phyloP scores from a whole-genome alignment of 2,113 vertebrate species.

The Crypturellus undulatus region DNA sequence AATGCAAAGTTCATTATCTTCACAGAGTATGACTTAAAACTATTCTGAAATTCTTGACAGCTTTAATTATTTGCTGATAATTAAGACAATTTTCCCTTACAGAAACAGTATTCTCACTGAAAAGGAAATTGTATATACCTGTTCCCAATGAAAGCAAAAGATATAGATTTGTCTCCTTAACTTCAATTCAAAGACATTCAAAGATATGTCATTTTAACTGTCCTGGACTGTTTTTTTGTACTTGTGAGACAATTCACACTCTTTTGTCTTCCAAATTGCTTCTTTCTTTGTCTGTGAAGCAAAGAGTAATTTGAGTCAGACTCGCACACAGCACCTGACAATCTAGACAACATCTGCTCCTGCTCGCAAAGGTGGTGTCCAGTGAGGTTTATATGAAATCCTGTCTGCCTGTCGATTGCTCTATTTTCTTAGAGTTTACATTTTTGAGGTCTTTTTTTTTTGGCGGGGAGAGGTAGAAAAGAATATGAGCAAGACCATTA shows the following conservation, averaged over 20 bases:
- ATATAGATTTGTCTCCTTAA: neutral
- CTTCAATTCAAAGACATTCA: neutral
- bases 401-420: neutral
- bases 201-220: neutral
- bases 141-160: neutral
- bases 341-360: neutral
- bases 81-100: accelerated
- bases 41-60: neutral
- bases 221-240: neutral
- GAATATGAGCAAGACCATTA: neutral
- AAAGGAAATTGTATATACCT: neutral
- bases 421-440: neutral
- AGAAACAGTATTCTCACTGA: neutral
- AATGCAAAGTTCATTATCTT: neutral
- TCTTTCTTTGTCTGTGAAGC: neutral
- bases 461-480: neutral
- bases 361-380: neutral
- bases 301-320: neutral
- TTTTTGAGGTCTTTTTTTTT: neutral
- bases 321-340: neutral
- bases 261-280: neutral
- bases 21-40: neutral
- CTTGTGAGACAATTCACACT: neutral
- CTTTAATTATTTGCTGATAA: neutral
- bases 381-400: neutral